Base-by-base conservation (phyloP, 1,140 invertebrate genomes). In the Heliconius hermathena region DNA sequence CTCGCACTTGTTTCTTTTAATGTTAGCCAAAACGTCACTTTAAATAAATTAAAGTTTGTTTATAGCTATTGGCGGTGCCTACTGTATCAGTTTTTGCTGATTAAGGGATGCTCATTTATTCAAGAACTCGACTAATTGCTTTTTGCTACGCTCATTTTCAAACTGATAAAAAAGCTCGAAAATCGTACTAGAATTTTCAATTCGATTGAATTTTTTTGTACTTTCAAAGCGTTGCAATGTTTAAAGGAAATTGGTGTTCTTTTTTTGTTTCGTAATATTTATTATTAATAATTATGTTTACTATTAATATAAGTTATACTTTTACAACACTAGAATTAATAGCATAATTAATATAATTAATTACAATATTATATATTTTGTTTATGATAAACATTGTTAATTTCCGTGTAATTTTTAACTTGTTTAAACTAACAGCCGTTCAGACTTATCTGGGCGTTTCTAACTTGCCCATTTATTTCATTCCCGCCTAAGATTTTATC, bases 401-500 rank as follows among this genome's bases (percentile, higher is more conserved):
- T 20, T 52, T 8, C 18, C 20, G 6, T 20, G 5, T 20, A 52
- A 29, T 66, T 66, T 66, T 66, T 66, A 16, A 66, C 60, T 66
- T 66, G 13, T 66, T 66, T 29, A 66, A 66, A 26, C 22, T 38
- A 41, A 72, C 71, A 72, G 36, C 33, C 71, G 83, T 80, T 85
- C 81, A 83, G 81, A 78, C 41, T 78, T 84, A 82, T 82, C 84
- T 80, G 79, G 78, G 76, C 78, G 49, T 82, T 82, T 84, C 79
- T 78, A 77, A 70, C 79, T 80, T 73, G 38, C 41, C 81, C 82
- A 81, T 84, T 84, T 81, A 81, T 85, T 82, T 81, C 80, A 76
- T 83, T 82, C 84, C 80, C 84, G 76, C 80, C 78, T 46, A 79
- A 82, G 83, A 84, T 84, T 77, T 52, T 84, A 85, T 84, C 82